Conservation (phyloP, 1,140 invertebrate genomes). For the Phocides pigmalion region DNA sequence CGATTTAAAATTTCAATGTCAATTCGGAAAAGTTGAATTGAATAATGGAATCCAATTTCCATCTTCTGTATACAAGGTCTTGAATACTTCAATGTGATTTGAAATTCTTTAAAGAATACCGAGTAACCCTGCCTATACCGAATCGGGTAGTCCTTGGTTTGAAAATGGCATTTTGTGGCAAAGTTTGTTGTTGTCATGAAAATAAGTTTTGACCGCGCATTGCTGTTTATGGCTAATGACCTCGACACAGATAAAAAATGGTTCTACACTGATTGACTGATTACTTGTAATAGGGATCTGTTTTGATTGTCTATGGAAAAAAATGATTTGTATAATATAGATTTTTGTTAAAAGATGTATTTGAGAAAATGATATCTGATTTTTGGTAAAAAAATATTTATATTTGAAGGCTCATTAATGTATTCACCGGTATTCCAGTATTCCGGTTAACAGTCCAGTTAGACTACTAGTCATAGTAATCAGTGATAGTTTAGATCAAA, state of each 20-base stretch:
- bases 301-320: no score
- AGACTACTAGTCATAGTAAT: no score
- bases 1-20: not conserved
- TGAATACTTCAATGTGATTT: not conserved
- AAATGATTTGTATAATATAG: no score
- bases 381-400: not conserved
- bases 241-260: conserved; percentile 19
- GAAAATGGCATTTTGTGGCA: not conserved
- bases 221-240: conserved; percentile 2
- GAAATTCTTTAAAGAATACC: not conserved
- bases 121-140: no score
- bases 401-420: no score
- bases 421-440: no score
- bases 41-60: conserved; percentile 6
- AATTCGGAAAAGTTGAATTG: not conserved
- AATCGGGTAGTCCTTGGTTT: not conserved
- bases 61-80: not conserved
- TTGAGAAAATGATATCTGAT: no score
- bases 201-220: not conserved
- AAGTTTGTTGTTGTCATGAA: not conserved
- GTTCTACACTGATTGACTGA: no score
- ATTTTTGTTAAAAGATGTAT: no score
- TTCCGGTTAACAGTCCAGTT: no score
- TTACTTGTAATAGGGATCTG: no score
- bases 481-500: no score